Conservation (phyloP, 1,140 invertebrate species). For the Drosophila nannoptera region DNA sequence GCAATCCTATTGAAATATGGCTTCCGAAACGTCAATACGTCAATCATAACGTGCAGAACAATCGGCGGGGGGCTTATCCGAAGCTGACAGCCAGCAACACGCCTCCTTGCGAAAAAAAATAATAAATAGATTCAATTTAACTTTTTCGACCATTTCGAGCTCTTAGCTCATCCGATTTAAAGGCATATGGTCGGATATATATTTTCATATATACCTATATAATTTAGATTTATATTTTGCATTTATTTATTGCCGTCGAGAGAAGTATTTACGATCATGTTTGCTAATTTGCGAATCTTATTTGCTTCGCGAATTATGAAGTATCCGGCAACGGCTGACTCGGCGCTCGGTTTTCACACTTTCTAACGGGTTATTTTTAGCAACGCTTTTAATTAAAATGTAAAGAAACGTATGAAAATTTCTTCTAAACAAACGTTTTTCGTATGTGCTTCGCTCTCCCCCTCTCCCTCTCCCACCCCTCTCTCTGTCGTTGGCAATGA, state of each 20-base stretch:
- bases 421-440: slow-evolving; percentile 40
- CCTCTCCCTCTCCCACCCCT: slow-evolving; percentile 14
- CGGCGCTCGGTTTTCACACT: slow-evolving; percentile 70
- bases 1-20: slow-evolving; percentile 15
- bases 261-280: slow-evolving; percentile 32
- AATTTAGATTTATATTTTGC: slow-evolving; percentile 20
- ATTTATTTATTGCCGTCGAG: slow-evolving; percentile 24
- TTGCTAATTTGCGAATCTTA: slow-evolving; percentile 43
- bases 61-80: slow-evolving; percentile 26
- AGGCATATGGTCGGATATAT: slow-evolving; percentile 26
- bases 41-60: slow-evolving; percentile 35
- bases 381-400: slow-evolving; percentile 46
- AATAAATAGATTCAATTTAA: slow-evolving; percentile 19
- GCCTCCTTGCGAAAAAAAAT: slow-evolving; percentile 36
- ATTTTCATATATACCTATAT: slow-evolving; percentile 10
- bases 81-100: slow-evolving; percentile 26
- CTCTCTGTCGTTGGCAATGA: slow-evolving; percentile 51
- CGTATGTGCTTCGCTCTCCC: slow-evolving; percentile 24
- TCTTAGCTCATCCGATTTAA: slow-evolving; percentile 56
- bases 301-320: slow-evolving; percentile 62
- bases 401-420: slow-evolving; percentile 14
- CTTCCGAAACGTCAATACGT: slow-evolving; percentile 9
- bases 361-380: slow-evolving; percentile 66
- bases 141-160: background rate
- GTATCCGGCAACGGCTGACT: slow-evolving; percentile 33